Conservation (phyloP, 2,888 invertebrate species). For the Anoplius nigerrimus region DNA sequence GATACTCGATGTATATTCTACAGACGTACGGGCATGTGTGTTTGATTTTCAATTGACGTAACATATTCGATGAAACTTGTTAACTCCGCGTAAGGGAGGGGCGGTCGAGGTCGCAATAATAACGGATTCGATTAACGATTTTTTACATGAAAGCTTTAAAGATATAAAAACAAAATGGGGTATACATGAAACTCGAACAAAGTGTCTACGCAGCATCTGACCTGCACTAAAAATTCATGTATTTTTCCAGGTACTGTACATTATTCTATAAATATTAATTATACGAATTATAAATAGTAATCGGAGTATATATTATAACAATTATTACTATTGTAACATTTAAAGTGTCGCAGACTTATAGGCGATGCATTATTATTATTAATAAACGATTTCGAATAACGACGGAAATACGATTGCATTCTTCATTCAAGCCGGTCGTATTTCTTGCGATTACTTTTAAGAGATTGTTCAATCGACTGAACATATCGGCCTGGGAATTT, state of each 20-base stretch:
- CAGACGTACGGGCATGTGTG: no score
- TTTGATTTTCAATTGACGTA: neutral
- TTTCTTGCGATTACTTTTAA: neutral
- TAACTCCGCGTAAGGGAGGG: neutral
- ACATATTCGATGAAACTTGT: neutral
- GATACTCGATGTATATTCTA: no score
- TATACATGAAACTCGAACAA: slow-evolving; percentile 35
- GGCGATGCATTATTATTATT: slow-evolving; percentile 51
- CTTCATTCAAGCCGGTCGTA: slow-evolving; percentile 3
- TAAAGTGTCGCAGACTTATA: slow-evolving; percentile 54
- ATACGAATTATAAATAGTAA: slow-evolving; percentile 61
- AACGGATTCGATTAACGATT: neutral
- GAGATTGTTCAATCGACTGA: neutral
- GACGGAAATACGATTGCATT: slow-evolving; percentile 34
- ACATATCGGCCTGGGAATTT: neutral
- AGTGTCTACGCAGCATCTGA: slow-evolving; percentile 58
- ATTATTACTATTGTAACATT: slow-evolving; percentile 62
- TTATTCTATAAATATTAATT: slow-evolving; percentile 66
- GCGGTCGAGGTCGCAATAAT: neutral
- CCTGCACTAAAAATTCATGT: slow-evolving; percentile 66
- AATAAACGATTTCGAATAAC: slow-evolving; percentile 68
- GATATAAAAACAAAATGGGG: slow-evolving; percentile 19
- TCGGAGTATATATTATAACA: slow-evolving; percentile 48
- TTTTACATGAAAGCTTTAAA: slow-evolving; percentile 6
- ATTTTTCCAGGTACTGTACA: slow-evolving; percentile 71